These are phyloP conservation scores for Scrobipalpa atriplicella DNA, from an alignment of 2,888 invertebrate genomes.

Conservation along the genomic window DNA sequence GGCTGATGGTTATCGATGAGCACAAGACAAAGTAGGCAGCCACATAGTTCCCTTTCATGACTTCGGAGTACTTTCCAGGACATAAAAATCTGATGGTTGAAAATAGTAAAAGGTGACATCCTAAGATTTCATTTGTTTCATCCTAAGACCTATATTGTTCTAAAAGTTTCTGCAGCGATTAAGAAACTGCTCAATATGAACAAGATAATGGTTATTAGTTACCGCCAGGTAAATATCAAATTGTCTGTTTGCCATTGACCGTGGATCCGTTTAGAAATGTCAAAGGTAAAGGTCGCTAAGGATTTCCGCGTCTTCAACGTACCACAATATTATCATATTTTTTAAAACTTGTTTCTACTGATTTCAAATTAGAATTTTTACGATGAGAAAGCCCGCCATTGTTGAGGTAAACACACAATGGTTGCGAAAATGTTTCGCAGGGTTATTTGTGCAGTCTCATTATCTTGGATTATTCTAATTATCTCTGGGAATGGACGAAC, in stretches of 20 bases:
- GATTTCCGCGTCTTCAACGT: slow-evolving; percentile 50
- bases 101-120: not conserved
- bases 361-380: slow-evolving; percentile 25
- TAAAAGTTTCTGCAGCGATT: not conserved
- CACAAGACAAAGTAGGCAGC: slow-evolving; percentile 17
- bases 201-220: not conserved
- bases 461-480: slow-evolving; percentile 41
- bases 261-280: slow-evolving; percentile 57
- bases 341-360: slow-evolving; percentile 28
- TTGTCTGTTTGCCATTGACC: slow-evolving; percentile 51
- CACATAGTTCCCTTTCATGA: not conserved
- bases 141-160: not conserved
- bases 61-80: not conserved
- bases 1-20: slow-evolving; percentile 34
- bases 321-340: slow-evolving; percentile 38
- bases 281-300: slow-evolving; percentile 61
- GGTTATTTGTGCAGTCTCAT: slow-evolving; percentile 51
- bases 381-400: slow-evolving; percentile 48
- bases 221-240: slow-evolving; percentile 26
- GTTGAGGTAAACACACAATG: slow-evolving; percentile 57
- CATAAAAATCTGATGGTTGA: not conserved
- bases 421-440: slow-evolving; percentile 58
- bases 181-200: not conserved
- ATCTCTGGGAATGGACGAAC: slow-evolving; percentile 50
- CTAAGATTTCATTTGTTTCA: too few relatives aligned